A percentile compares a stretch with the other conserved stretches of the same genome.
Evolutionary conservation across 2,888 invertebrate species (phyloP).

Genomic region (Volucella zonaria): DNA sequence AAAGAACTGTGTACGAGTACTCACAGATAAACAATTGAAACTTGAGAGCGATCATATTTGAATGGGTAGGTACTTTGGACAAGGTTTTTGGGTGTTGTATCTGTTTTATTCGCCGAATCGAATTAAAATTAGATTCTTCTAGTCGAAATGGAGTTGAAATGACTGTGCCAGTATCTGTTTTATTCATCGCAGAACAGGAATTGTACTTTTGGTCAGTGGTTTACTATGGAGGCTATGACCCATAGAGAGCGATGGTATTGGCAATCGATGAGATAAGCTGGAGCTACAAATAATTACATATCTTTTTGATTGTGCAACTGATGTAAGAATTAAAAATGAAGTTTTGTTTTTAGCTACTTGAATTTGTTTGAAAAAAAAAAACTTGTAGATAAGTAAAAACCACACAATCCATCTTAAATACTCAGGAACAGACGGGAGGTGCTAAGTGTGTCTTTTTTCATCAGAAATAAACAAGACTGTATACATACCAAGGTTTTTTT

Average conservation of each 20-base stretch:
- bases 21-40: conserved; percentile 53
- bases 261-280: conserved; percentile 30
- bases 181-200: conserved; percentile 45
- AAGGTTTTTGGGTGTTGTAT: conserved; percentile 54
- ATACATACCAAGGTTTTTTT: too few species aligned
- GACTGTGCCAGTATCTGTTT: conserved; percentile 28
- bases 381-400: too few species aligned
- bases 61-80: conserved; percentile 56
- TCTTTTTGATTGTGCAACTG: conserved; percentile 15
- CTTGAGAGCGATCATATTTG: conserved; percentile 61
- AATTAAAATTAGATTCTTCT: conserved; percentile 52
- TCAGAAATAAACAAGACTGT: too few species aligned
- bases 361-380: too few species aligned
- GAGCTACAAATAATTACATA: conserved; percentile 21
- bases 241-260: conserved; percentile 37
- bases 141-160: conserved; percentile 31
- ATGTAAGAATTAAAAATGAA: too few species aligned
- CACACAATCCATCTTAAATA: too few species aligned
- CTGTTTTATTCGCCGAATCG: conserved; percentile 55
- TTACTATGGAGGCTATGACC: not conserved
- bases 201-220: conserved; percentile 33
- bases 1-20: conserved; percentile 26
- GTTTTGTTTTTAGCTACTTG: too few species aligned
- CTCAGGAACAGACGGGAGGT: too few species aligned
- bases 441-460: too few species aligned